A percentile compares a stretch with the other conserved stretches of the same genome.
Conservation (phyloP, 1,140 invertebrate species). For the Dendrolimus punctatus region DNA sequence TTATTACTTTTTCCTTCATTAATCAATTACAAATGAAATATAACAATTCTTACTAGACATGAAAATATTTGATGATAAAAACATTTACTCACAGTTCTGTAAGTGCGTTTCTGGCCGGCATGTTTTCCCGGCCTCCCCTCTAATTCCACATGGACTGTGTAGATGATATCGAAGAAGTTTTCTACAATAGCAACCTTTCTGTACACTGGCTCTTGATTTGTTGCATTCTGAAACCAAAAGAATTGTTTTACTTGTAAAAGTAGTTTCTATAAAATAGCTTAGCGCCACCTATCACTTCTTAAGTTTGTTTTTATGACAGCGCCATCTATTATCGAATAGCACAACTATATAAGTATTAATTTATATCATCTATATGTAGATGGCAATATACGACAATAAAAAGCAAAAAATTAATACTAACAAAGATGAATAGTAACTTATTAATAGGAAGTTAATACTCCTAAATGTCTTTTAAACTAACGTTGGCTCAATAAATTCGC, state of each 20-base stretch:
- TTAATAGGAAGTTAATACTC: too few relatives aligned
- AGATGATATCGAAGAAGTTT: constrained; percentile 97
- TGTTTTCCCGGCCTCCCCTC: constrained; percentile 93
- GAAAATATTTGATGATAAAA: constrained; percentile 2
- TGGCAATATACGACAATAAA: neutral
- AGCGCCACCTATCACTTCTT: neutral
- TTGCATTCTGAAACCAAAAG: constrained; percentile 70
- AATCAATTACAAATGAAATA: neutral
- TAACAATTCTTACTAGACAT: neutral
- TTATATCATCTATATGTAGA: neutral
- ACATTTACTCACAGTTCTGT: constrained; percentile 87
- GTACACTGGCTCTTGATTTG: constrained; percentile 77
- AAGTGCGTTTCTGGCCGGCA: constrained; percentile 96
- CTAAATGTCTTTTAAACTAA: too few relatives aligned
- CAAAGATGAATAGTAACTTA: too few relatives aligned
- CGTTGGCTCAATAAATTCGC: too few relatives aligned
- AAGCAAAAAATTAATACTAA: too few relatives aligned
- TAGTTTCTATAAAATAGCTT: neutral
- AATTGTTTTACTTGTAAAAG: neutral
- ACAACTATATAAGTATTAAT: neutral
- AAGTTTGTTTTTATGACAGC: neutral
- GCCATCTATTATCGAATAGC: constrained; percentile 19
- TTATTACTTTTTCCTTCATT: neutral
- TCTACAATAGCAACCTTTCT: constrained; percentile 96
- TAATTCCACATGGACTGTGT: constrained; percentile 93